Evolutionary conservation across 2,113 vertebrate genomes (phyloP), one percentile per base, ranked within the genome.

Genomic region (Hypanus sabinus): DNA sequence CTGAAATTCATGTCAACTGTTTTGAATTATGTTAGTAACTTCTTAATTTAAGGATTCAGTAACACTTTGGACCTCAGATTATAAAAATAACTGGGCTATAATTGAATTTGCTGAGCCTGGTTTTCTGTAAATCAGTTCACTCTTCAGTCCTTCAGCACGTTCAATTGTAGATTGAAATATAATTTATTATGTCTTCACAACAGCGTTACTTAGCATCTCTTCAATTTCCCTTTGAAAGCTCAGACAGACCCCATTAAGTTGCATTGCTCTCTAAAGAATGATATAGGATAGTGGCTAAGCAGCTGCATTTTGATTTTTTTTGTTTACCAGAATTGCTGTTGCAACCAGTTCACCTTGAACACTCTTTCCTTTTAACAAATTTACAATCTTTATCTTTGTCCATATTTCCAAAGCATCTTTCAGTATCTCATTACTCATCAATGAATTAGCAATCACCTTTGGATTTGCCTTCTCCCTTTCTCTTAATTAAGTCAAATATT

Each of bases 21-120:
- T 87, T 87, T 24, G 27, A 60, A 87, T 62, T 87, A 87, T 60
- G 30, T 87, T 60, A 87, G 46, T 87, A 87, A 87, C 30, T 87
- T 87, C 27, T 87, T 30, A 60, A 87, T 60, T 87, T 60, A 87
- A n/a, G 30, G 55, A 16, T 60, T 60, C 55, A 27, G 57, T 14
- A 60, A 24, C 60, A 87, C 60, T 60, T 62, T 27, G 22, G 57
- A 12, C 11, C 83, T 30, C 55, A 16, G 79, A 12, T 46, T 60
- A 24, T 60, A 30, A 30, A 85, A 85, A 20, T 55, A 60, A 87
- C 55, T 60, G 83, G 55, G 3, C 83, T 87, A 4, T 87, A 87
- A 87, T 87, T 62, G 27, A 12, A 11, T 60, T 60, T 14, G 55
- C 55, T 87, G 24, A 30, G 55, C 14, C 11, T 60, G 57, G 83